These are phyloP conservation scores for Aproaerema taeniolella DNA, from an alignment of 2,888 invertebrate genomes.

Conservation along the genomic window DNA sequence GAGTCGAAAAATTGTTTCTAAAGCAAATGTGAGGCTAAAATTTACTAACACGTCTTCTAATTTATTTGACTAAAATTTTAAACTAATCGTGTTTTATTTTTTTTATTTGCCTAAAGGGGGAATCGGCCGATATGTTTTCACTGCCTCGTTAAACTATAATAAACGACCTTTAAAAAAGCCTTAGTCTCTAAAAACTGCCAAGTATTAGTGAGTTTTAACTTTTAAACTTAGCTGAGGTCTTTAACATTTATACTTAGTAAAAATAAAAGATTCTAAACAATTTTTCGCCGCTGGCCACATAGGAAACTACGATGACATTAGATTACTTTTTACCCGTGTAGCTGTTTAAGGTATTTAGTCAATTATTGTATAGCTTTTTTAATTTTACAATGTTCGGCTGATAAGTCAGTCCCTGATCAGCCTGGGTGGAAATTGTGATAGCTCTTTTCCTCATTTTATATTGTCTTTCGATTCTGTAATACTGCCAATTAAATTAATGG, in stretches of 20 bases:
- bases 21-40: conserved; percentile 5
- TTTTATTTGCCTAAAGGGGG: background rate
- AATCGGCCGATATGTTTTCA: background rate
- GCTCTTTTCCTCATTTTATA: conserved; percentile 37
- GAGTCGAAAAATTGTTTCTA: background rate
- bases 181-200: too few relatives aligned
- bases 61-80: background rate
- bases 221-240: background rate
- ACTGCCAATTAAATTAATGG: too few relatives aligned
- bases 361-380: conserved; percentile 69
- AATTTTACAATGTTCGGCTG: conserved; percentile 35
- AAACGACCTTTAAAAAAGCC: too few relatives aligned
- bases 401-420: conserved; percentile 46
- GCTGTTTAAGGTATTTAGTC: conserved; percentile 74
- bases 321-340: conserved; percentile 54
- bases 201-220: background rate
- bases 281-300: conserved; percentile 15
- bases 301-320: conserved; percentile 54
- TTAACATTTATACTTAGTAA: background rate
- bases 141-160: too few relatives aligned
- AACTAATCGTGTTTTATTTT: background rate
- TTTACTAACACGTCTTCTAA: conserved; percentile 3
- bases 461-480: too few relatives aligned
- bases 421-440: conserved; percentile 44
- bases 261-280: background rate